Evolutionary conservation across 2,113 vertebrate species (phyloP).

Genomic region (Trematomus loennbergii): DNA sequence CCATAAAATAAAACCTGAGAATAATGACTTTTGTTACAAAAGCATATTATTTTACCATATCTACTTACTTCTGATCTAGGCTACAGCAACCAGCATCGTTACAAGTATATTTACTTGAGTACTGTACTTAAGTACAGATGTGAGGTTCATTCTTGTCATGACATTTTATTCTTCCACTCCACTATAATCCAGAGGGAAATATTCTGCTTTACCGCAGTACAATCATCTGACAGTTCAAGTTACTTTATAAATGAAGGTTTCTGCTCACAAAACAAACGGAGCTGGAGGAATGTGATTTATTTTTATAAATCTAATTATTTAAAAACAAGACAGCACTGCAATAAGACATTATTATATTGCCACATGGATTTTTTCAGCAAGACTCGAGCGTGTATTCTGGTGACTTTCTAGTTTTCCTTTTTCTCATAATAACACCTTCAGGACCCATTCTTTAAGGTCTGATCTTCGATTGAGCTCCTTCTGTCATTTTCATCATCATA

Average conservation of each 20-base stretch:
- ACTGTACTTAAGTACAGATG: neutral
- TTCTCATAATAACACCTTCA: too few relatives aligned
- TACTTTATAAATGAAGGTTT: neutral
- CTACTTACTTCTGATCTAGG: neutral
- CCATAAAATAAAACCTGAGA: slow-evolving; percentile 32
- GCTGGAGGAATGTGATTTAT: neutral
- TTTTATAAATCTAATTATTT: too few relatives aligned
- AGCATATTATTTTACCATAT: neutral
- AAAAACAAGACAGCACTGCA: too few relatives aligned
- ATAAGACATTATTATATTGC: too few relatives aligned
- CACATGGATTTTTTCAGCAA: too few relatives aligned
- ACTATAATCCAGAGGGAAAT: neutral
- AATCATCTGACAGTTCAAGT: neutral
- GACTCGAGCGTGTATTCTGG: too few relatives aligned
- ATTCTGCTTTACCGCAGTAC: neutral
- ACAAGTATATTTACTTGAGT: neutral
- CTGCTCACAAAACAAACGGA: neutral
- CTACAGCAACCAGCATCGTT: neutral
- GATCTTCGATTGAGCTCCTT: too few relatives aligned
- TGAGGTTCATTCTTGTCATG: neutral
- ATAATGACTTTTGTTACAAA: neutral
- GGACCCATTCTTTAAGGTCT: too few relatives aligned
- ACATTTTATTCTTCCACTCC: neutral
- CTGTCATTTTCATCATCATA: too few relatives aligned
- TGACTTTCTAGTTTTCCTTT: too few relatives aligned